Evolutionary conservation across 2,888 invertebrate species (phyloP).

Genomic region (Caenorhabditis parvicauda): DNA sequence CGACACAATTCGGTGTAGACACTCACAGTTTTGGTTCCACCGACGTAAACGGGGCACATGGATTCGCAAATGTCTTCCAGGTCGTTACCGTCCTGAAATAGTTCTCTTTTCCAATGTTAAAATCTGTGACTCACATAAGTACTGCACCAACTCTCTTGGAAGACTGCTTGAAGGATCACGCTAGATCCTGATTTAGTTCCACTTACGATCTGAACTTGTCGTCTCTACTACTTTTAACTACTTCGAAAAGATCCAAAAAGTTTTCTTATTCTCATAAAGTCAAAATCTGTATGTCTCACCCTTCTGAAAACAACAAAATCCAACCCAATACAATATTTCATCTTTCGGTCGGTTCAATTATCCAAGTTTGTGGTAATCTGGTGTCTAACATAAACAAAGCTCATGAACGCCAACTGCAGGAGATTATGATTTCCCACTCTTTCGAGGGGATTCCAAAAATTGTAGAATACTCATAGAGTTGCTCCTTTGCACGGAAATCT

Average conservation of each 20-base stretch:
- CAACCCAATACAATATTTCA: no score
- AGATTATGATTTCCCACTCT: no score
- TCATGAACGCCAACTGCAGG: no score
- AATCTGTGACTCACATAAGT: not conserved
- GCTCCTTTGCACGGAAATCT: slow-evolving; percentile 38
- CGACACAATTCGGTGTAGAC: no score
- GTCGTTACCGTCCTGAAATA: slow-evolving; percentile 29
- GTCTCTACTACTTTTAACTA: not conserved
- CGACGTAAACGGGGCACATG: slow-evolving; percentile 39
- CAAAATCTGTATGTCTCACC: no score
- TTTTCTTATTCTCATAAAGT: no score
- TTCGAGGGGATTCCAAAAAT: not conserved
- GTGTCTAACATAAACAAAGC: no score
- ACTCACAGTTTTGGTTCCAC: slow-evolving; percentile 33
- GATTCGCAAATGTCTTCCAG: slow-evolving; percentile 45
- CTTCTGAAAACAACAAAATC: no score
- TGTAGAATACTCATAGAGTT: not conserved
- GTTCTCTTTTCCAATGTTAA: not conserved
- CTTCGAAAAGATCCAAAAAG: not conserved
- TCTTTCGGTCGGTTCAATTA: no score
- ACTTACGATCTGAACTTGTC: not conserved
- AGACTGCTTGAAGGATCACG: slow-evolving; percentile 28
- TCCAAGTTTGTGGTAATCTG: no score
- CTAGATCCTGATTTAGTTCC: slow-evolving; percentile 15
- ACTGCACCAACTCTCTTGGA: slow-evolving; percentile 40